Evolutionary conservation across 2,888 invertebrate genomes (phyloP).

Genomic region (Acanthosepion esculentum): DNA sequence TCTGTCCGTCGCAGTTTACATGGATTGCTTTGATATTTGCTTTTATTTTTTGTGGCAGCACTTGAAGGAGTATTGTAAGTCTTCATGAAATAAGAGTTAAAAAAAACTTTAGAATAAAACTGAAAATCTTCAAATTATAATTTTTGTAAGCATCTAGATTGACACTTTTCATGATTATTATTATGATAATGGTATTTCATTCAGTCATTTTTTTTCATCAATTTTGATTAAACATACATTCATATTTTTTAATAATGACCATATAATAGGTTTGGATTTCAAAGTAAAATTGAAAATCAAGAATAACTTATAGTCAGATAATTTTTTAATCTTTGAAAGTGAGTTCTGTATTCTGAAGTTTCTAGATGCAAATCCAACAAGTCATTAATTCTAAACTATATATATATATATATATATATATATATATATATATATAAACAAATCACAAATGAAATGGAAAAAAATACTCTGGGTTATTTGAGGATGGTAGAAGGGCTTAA

Average conservation of each 20-base stretch:
- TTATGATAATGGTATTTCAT: too few species aligned
- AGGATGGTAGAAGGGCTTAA: too few species aligned
- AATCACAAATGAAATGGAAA: too few species aligned
- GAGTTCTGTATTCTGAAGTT: not conserved
- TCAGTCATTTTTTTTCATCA: too few species aligned
- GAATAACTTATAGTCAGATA: not conserved
- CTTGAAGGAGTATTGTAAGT: not conserved
- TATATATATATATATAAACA: too few species aligned
- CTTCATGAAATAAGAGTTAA: not conserved
- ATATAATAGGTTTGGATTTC: too few species aligned
- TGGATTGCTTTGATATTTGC: constrained; percentile 47
- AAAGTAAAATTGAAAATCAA: too few species aligned
- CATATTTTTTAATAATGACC: not conserved
- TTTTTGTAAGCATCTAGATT: not conserved
- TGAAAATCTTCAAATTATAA: not conserved
- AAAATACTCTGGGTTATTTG: too few species aligned
- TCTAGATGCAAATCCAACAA: not conserved
- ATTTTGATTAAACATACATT: too few species aligned
- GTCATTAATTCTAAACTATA: not conserved
- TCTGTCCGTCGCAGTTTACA: constrained; percentile 55
- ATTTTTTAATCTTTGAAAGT: not conserved
- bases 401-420: not conserved
- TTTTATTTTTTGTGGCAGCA: not conserved
- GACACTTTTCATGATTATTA: not conserved
- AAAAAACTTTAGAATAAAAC: not conserved